A percentile compares a stretch with the other conserved stretches of the same genome.
Evolutionary conservation across 1,140 invertebrate species (phyloP).

Genomic region (Drosophila sp.): DNA sequence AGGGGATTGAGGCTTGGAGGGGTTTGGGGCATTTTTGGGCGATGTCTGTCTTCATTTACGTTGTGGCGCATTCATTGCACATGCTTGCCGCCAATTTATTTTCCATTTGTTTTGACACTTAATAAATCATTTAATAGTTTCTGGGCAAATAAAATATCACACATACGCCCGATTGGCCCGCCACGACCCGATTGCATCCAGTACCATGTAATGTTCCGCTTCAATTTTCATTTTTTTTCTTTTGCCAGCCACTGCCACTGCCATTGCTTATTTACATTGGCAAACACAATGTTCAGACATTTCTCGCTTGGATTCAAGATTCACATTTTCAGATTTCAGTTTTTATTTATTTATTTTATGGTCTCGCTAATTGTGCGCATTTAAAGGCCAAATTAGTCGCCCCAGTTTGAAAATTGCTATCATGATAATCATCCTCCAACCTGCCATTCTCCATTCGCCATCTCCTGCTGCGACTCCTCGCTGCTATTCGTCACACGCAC

Average conservation of each 20-base stretch:
- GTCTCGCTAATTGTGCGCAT: conserved; percentile 68
- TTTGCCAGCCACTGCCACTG: conserved; percentile 7
- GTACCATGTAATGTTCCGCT: neutral
- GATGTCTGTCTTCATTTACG: conserved; percentile 45
- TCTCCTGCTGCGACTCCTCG: conserved; percentile 15
- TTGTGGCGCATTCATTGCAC: conserved; percentile 15
- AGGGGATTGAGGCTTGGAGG: neutral
- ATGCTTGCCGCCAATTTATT: conserved; percentile 51
- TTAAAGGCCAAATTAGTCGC: conserved; percentile 61
- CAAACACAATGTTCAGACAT: conserved; percentile 16
- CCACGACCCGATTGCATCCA: conserved; percentile 8
- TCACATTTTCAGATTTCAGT: neutral
- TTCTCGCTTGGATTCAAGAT: neutral
- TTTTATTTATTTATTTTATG: conserved; percentile 62
- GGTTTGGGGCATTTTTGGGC: neutral
- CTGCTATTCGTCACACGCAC: conserved; percentile 45
- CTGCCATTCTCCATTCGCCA: neutral
- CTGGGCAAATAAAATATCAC: conserved; percentile 36
- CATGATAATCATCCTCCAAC: neutral
- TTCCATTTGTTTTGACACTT: conserved; percentile 73
- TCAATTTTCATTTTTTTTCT: neutral
- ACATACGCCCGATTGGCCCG: conserved; percentile 44
- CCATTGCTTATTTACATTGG: conserved; percentile 63
- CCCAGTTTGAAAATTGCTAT: conserved; percentile 35
- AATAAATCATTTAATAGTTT: conserved; percentile 62